These are phyloP conservation scores for Cephus sareptanus DNA, from an alignment of 2,888 invertebrate genomes.

Conservation along the genomic window DNA sequence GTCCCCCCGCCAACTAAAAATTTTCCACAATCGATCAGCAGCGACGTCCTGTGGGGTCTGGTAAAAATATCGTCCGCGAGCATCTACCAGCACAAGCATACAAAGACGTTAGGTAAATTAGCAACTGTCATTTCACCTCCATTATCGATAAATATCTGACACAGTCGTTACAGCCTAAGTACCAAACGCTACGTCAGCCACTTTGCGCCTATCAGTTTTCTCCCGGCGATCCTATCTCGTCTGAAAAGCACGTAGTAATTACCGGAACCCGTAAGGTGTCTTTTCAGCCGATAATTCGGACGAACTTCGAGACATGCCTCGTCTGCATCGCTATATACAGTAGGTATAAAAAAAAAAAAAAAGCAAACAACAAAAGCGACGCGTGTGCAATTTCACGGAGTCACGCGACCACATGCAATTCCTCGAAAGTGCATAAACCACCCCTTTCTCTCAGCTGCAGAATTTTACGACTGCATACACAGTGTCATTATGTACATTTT, in stretches of 20 bases:
- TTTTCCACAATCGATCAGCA: background rate
- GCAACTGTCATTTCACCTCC: background rate
- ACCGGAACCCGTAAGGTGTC: constrained; percentile 35
- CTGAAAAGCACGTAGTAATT: constrained; percentile 2
- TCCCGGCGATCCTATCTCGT: constrained; percentile 9
- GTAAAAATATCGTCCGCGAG: background rate
- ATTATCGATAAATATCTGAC: background rate
- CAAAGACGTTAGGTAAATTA: background rate
- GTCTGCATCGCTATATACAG: background rate
- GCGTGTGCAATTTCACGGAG: constrained; percentile 31
- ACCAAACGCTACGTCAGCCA: background rate
- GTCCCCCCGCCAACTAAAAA: background rate
- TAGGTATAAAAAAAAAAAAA: no score
- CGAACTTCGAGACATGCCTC: background rate
- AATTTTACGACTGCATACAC: background rate
- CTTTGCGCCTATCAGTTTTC: background rate
- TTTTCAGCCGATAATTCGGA: constrained; percentile 10
- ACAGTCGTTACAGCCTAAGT: background rate
- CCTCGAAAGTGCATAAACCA: constrained; percentile 24
- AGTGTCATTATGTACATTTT: background rate
- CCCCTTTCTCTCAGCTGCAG: background rate
- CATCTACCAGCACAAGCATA: background rate
- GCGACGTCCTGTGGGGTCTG: background rate
- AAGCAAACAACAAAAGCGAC: background rate
- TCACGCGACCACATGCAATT: constrained; percentile 47